Evolutionary conservation across 1,140 invertebrate genomes (phyloP), one percentile per base, ranked within the genome.

Genomic region (Cheumatopsyche charites): DNA sequence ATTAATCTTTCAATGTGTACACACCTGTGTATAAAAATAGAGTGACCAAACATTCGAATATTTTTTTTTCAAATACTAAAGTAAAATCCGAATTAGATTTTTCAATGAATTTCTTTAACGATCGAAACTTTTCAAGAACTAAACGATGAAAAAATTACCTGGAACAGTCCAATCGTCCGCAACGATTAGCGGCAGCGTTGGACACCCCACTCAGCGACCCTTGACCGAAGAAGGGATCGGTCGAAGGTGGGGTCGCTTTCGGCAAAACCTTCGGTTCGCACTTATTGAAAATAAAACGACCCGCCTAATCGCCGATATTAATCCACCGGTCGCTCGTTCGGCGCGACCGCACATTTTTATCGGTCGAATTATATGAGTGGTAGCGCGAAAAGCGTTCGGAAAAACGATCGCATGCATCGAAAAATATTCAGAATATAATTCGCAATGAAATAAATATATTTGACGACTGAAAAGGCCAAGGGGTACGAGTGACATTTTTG

Each of bases 281-380:
- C 23, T 58, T 58, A 25, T 58, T 58, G 55, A 26, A 58, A 26
- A 26, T 26, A 58, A 58, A 58, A 58, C 23, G 19, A 58, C 19
- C 21, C 4, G 55, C 55, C 55, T 26, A 11, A 25, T 58, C 23
- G 23, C 17, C 55, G 21, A 25, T 58, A 58, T 58, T 58, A 25
- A 58, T 58, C 23, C 55, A 23, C 43, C 43, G 15, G 4, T 9
- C 9, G 3, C 43, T 47, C 12, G 11, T 47, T 47, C 15, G 4
- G 47, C 15, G 47, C n/a, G 7, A 52, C 47, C 47, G 47, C 47
- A 52, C 47, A 52, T 52, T 52, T 52, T 52, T 52, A 52, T 17
- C 15, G 7, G 9, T 19, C 47, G 19, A 52, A 52, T 52, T 52
- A 19, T n/a, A n/a, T 19, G 47, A 7, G 15, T 17, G 47, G 0